Evolutionary conservation across 1,140 invertebrate species (phyloP).

Genomic region (Orchestia grillus): DNA sequence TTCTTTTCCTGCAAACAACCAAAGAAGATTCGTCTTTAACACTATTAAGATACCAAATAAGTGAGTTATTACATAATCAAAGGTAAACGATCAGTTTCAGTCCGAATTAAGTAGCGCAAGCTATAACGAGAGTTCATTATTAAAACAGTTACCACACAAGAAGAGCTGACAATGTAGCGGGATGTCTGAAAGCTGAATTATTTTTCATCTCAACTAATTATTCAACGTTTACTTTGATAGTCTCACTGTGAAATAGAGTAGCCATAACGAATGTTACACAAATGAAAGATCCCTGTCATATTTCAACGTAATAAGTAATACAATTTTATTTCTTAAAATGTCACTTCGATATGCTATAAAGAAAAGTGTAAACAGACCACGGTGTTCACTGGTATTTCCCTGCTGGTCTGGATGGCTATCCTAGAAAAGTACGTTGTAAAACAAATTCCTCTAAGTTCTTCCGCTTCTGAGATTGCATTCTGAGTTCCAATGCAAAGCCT

Average conservation of each 20-base stretch:
- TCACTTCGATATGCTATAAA: not conserved
- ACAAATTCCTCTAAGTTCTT: not conserved
- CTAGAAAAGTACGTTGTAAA: not conserved
- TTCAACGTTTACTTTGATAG: not conserved
- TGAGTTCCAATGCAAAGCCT: not conserved
- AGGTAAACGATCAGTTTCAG: not conserved
- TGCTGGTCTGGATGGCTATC: not conserved
- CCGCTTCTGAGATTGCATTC: not conserved
- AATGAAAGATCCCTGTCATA: not conserved
- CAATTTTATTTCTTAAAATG: not conserved
- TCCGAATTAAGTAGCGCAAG: not conserved
- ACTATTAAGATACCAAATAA: not conserved
- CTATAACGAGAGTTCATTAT: too few species aligned
- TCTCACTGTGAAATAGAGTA: not conserved
- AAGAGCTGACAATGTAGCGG: not conserved
- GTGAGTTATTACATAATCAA: not conserved
- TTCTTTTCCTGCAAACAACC: slow-evolving; percentile 53
- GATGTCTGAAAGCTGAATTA: too few species aligned
- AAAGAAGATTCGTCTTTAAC: not conserved
- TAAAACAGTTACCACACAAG: not conserved
- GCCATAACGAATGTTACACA: not conserved
- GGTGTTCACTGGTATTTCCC: not conserved
- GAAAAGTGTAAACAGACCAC: not conserved
- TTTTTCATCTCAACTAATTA: not conserved
- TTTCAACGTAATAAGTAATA: not conserved